Evolutionary conservation across 2,888 invertebrate genomes (phyloP).

Genomic region (Drosophila helvetica): DNA sequence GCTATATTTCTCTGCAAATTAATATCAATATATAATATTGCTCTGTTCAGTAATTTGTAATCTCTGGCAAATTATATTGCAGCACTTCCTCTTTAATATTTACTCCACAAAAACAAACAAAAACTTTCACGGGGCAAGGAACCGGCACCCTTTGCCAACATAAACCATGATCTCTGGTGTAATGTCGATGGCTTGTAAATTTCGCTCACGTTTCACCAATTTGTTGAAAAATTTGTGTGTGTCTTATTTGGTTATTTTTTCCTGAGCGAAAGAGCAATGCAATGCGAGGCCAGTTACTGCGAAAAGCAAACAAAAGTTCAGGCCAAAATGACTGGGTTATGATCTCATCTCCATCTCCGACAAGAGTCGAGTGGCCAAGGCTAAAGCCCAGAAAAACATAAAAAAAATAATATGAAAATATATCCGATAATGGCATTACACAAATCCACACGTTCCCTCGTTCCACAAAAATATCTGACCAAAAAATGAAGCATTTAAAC

Average conservation of each 20-base stretch:
- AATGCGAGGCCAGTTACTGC: constrained; percentile 1
- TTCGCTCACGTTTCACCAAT: constrained; percentile 25
- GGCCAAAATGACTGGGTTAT: constrained; percentile 23
- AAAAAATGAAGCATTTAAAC: constrained; percentile 3
- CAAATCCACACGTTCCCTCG: constrained; percentile 26
- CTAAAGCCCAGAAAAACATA: constrained; percentile 13
- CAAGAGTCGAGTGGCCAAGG: constrained; percentile 14
- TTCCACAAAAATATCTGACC: constrained; percentile 8
- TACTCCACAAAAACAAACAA: too few species aligned
- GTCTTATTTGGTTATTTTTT: constrained; percentile 14
- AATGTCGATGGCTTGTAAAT: background rate
- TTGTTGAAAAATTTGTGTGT: constrained; percentile 27
- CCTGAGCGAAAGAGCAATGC: background rate
- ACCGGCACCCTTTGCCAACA: background rate
- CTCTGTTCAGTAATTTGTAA: too few species aligned
- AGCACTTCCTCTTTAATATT: too few species aligned
- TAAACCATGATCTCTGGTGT: background rate
- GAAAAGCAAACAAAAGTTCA: constrained; percentile 18
- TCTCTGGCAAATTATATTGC: too few species aligned
- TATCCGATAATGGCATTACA: constrained; percentile 32
- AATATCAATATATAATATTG: too few species aligned
- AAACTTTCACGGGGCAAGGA: too few species aligned
- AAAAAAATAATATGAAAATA: constrained; percentile 20
- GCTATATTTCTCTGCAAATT: too few species aligned
- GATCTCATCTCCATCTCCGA: constrained; percentile 23